These are phyloP conservation scores for Sapayoa aenigma DNA, from an alignment of 2,113 vertebrate species.

Conservation along the genomic window DNA sequence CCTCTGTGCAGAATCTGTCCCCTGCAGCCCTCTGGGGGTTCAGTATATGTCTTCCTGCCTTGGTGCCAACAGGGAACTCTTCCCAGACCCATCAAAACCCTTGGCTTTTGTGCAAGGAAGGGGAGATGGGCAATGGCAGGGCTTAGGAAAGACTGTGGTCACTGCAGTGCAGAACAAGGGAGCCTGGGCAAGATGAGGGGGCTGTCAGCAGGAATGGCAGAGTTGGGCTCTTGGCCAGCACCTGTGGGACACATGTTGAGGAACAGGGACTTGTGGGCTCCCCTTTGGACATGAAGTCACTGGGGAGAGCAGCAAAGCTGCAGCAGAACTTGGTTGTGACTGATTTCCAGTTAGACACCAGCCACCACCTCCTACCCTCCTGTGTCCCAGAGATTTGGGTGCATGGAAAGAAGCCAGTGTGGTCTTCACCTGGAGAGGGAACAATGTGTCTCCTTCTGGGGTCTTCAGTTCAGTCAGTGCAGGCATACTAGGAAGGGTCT, in stretches of 20 bases:
- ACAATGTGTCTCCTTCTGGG: not conserved
- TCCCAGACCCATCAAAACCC: not conserved
- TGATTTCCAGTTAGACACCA: not conserved
- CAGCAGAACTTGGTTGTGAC: not conserved
- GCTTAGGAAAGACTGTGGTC: not conserved
- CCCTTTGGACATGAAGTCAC: not conserved
- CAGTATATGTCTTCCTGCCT: not conserved
- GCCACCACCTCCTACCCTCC: not conserved
- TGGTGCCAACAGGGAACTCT: not conserved
- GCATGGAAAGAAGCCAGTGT: accelerated
- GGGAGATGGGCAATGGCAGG: not conserved
- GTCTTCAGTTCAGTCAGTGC: not conserved
- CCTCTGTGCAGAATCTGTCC: not conserved
- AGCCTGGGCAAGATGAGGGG: not conserved
- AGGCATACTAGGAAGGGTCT: not conserved
- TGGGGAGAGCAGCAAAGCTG: not conserved
- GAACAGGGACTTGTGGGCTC: not conserved
- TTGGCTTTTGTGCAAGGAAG: not conserved
- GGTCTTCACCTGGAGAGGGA: not conserved
- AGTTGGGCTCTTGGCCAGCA: not conserved
- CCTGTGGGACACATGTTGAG: not conserved
- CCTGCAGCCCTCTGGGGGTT: not conserved
- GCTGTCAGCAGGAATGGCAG: not conserved
- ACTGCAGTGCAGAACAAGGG: not conserved
- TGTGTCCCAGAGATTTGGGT: not conserved